phyloP scores from a whole-genome alignment of 2,113 vertebrate genomes.

The Nothoprocta pentlandii region DNA sequence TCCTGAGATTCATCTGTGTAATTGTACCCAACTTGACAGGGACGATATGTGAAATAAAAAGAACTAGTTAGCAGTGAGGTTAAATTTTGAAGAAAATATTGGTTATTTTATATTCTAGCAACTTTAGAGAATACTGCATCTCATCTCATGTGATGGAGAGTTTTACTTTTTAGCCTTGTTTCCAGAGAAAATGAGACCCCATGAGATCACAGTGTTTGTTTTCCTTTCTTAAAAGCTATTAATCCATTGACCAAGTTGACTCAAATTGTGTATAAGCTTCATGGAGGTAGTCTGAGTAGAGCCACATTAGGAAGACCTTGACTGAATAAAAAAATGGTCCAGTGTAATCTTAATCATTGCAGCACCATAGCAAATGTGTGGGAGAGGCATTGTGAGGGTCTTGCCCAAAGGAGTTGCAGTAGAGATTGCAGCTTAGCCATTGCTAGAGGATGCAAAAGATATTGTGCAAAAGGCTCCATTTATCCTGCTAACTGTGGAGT shows the following conservation, averaged over 20 bases:
- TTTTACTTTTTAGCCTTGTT: background rate
- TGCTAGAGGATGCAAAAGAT: background rate
- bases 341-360: background rate
- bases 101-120: constrained; percentile 4
- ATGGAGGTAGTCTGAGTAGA: background rate
- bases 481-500: background rate
- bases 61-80: background rate
- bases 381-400: background rate
- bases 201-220: background rate
- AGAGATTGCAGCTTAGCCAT: background rate
- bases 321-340: background rate
- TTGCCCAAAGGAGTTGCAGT: background rate
- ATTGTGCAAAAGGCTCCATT: background rate
- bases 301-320: background rate
- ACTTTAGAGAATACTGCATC: background rate
- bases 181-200: background rate
- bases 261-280: background rate
- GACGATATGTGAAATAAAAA: constrained; percentile 4
- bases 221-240: background rate
- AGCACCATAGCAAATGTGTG: background rate
- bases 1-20: background rate
- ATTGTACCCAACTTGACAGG: background rate
- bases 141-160: background rate
- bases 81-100: background rate
- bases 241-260: background rate